phyloP scores from a whole-genome alignment of 2,888 invertebrate species.

The Drosophila mimica region DNA sequence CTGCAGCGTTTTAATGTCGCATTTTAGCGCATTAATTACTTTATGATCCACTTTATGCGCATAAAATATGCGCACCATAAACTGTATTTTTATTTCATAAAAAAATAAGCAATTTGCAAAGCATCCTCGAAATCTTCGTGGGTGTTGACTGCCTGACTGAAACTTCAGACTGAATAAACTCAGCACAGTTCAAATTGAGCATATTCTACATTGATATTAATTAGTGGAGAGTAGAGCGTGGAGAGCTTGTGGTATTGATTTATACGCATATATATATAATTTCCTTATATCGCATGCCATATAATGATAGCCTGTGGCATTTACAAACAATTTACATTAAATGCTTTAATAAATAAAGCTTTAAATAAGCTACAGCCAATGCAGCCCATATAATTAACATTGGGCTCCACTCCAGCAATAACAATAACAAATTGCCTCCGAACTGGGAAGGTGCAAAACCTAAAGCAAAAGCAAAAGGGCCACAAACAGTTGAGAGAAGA shows the following conservation, averaged over 20 bases:
- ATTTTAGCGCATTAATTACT: conserved; percentile 84
- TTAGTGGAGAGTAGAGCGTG: conserved; percentile 41
- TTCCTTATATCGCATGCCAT: conserved; percentile 54
- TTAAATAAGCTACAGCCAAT: conserved; percentile 65
- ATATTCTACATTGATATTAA: conserved; percentile 67
- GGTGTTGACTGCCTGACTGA: conserved; percentile 70
- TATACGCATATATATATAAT: conserved; percentile 56
- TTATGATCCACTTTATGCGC: conserved; percentile 78
- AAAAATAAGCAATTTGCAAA: conserved; percentile 55
- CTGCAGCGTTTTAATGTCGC: conserved; percentile 80
- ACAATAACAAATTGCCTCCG: conserved; percentile 72
- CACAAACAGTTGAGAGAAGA: conserved; percentile 1
- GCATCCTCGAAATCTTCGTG: conserved; percentile 57
- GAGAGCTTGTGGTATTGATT: conserved; percentile 54
- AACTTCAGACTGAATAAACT: conserved; percentile 33
- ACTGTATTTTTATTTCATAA: conserved; percentile 2
- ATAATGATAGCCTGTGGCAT: conserved; percentile 74
- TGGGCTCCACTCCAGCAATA: conserved; percentile 41
- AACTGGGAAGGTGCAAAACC: conserved; percentile 51
- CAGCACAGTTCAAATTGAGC: conserved; percentile 24
- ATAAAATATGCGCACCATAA: conserved; percentile 69
- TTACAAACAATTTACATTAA: conserved; percentile 80
- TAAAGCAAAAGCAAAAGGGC: conserved; percentile 53
- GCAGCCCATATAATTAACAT: conserved; percentile 67
- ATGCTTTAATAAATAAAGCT: conserved; percentile 78